Evolutionary conservation across 2,797 vertebrate genomes (phyloP).

Genomic region (Triplophysa bombifrons): DNA sequence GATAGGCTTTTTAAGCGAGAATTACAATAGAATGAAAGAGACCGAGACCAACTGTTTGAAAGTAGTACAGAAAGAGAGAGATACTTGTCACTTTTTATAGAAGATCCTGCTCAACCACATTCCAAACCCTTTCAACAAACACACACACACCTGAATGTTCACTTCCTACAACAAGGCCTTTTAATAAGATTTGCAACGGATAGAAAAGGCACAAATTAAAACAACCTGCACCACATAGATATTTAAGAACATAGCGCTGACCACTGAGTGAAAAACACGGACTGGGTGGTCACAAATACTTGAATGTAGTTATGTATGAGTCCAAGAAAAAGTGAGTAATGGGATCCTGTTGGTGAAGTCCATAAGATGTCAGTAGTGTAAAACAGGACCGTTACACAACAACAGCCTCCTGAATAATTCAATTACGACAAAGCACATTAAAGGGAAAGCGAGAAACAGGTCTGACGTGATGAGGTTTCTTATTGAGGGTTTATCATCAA

Average conservation of each 20-base stretch:
- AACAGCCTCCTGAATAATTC: not conserved
- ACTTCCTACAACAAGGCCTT: not conserved
- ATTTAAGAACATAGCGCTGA: not conserved
- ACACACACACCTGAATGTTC: conserved; percentile 12
- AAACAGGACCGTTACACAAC: conserved; percentile 5
- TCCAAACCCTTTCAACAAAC: conserved; percentile 9
- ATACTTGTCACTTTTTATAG: conserved; percentile 24
- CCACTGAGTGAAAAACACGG: not conserved
- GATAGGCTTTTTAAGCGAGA: too few relatives aligned
- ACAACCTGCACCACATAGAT: not conserved
- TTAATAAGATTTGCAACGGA: not conserved
- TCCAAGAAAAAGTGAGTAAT: not conserved
- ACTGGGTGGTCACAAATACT: not conserved
- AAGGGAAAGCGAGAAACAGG: not conserved
- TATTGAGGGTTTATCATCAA: not conserved
- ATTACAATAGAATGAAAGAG: not conserved
- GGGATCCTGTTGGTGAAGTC: not conserved
- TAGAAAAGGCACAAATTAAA: not conserved
- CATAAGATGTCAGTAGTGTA: not conserved
- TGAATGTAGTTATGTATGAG: not conserved
- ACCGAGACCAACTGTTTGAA: not conserved
- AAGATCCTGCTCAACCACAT: conserved; percentile 32
- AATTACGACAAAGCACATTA: conserved; percentile 27
- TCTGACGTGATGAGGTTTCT: not conserved
- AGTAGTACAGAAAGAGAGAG: not conserved